A percentile compares a stretch with the other conserved stretches of the same genome.
Conservation (phyloP, 2,888 invertebrate species). For the Aphidoletes aphidimyza region DNA sequence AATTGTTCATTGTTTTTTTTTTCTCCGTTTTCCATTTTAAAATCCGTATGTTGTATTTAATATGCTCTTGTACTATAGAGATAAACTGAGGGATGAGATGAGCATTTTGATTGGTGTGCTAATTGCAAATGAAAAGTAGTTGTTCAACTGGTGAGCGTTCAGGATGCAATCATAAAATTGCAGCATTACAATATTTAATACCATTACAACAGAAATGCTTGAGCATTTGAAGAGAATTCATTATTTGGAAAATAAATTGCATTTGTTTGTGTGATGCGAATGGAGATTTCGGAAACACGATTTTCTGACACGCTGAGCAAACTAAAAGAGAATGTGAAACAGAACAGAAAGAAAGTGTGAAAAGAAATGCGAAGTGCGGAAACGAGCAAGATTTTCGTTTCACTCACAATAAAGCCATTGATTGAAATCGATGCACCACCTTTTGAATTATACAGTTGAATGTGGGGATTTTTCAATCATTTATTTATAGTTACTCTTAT, state of each 20-base stretch:
- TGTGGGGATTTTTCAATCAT: conserved; percentile 23
- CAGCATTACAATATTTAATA: background rate
- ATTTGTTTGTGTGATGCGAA: background rate
- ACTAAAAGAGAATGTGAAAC: too few relatives aligned
- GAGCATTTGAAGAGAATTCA: too few relatives aligned
- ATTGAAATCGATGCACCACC: conserved; percentile 36
- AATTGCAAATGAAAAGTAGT: background rate
- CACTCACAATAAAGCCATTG: background rate
- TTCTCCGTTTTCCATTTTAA: too few relatives aligned
- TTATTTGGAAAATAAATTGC: too few relatives aligned
- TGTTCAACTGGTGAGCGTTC: background rate
- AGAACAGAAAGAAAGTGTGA: too few relatives aligned
- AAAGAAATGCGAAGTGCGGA: background rate
- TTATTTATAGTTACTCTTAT: conserved; percentile 36
- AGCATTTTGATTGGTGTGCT: background rate
- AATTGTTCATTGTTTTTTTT: too few relatives aligned
- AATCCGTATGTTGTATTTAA: too few relatives aligned
- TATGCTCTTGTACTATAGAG: too few relatives aligned
- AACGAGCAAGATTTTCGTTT: background rate
- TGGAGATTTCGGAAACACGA: background rate
- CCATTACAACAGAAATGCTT: too few relatives aligned
- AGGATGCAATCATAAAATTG: background rate
- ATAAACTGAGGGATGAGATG: background rate
- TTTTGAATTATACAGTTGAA: conserved; percentile 15
- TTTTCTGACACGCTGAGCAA: background rate